Evolutionary conservation across 2,113 vertebrate species (phyloP).

Genomic region (Octodon degus): DNA sequence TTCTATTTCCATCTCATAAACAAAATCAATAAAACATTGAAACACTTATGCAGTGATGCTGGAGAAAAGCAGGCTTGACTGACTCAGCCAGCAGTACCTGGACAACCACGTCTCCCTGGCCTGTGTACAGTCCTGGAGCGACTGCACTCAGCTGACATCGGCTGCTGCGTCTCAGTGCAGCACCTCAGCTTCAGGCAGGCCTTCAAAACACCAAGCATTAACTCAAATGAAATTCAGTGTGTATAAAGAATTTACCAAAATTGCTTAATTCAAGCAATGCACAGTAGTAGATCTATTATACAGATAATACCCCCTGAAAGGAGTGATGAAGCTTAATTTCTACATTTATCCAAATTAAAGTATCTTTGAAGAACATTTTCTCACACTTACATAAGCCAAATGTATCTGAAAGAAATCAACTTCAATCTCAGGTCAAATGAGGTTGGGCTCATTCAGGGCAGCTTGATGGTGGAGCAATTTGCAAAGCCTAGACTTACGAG

Average conservation of each 20-base stretch:
- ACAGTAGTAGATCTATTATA: slow-evolving; percentile 21
- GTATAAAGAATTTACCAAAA: slow-evolving; percentile 55
- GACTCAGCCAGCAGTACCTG: background rate
- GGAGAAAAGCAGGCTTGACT: background rate
- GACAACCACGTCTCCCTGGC: background rate
- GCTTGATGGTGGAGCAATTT: slow-evolving; percentile 49
- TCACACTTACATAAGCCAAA: background rate
- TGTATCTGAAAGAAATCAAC: slow-evolving; percentile 60
- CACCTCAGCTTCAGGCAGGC: background rate
- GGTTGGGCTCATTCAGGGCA: slow-evolving; percentile 1
- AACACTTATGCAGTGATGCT: background rate
- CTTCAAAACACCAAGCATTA: slow-evolving; percentile 27
- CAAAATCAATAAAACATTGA: slow-evolving; percentile 45
- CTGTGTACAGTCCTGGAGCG: background rate
- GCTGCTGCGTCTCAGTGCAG: background rate
- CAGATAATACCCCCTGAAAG: background rate
- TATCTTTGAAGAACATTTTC: slow-evolving; percentile 50
- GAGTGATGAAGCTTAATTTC: slow-evolving; percentile 48
- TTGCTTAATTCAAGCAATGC: slow-evolving; percentile 39
- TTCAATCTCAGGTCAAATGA: slow-evolving; percentile 60
- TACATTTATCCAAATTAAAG: slow-evolving; percentile 50
- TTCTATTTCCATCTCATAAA: slow-evolving; percentile 43
- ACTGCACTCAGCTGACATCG: background rate
- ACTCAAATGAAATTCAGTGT: background rate
- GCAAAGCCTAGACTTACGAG: slow-evolving; percentile 65